These are phyloP conservation scores for Cepaea nemoralis DNA, from an alignment of 1,140 invertebrate genomes.

Conservation along the genomic window DNA sequence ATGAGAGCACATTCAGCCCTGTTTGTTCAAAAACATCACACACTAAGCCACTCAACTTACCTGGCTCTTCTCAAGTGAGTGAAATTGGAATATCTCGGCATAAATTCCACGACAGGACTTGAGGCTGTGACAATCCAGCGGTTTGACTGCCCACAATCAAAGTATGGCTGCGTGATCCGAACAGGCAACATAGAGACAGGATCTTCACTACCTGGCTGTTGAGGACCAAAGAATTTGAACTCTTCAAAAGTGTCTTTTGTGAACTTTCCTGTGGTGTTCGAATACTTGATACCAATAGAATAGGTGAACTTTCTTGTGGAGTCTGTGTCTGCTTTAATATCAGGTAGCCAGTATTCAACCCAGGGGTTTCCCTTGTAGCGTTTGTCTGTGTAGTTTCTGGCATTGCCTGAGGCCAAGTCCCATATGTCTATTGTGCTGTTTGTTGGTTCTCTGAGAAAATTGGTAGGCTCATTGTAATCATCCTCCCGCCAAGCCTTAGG, in stretches of 20 bases:
- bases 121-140: slow-evolving; percentile 95
- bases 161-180: slow-evolving; percentile 94
- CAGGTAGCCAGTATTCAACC: slow-evolving; percentile 83
- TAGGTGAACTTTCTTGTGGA: slow-evolving; percentile 87
- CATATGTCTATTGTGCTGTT: slow-evolving; percentile 69
- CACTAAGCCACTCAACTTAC: no score
- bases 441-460: slow-evolving; percentile 71
- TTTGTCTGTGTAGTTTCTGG: slow-evolving; percentile 90
- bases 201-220: slow-evolving; percentile 66
- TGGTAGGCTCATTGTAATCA: slow-evolving; percentile 72
- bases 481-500: slow-evolving; percentile 83
- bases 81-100: slow-evolving; percentile 89
- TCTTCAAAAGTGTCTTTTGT: slow-evolving; percentile 1
- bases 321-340: slow-evolving; percentile 82
- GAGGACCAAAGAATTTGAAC: slow-evolving; percentile 70
- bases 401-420: slow-evolving; percentile 73
- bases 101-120: slow-evolving; percentile 94
- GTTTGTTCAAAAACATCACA: no score
- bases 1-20: no score
- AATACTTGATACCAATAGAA: slow-evolving; percentile 83
- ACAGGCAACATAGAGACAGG: slow-evolving; percentile 82
- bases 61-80: slow-evolving; percentile 95
- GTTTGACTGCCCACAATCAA: slow-evolving; percentile 94
- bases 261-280: slow-evolving; percentile 83
- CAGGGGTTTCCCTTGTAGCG: slow-evolving; percentile 94